A percentile compares a stretch with the other conserved stretches of the same genome.
These are phyloP conservation scores for Lepisosteus oculatus DNA, from an alignment of 2,113 vertebrate species.

Conservation along the genomic window DNA sequence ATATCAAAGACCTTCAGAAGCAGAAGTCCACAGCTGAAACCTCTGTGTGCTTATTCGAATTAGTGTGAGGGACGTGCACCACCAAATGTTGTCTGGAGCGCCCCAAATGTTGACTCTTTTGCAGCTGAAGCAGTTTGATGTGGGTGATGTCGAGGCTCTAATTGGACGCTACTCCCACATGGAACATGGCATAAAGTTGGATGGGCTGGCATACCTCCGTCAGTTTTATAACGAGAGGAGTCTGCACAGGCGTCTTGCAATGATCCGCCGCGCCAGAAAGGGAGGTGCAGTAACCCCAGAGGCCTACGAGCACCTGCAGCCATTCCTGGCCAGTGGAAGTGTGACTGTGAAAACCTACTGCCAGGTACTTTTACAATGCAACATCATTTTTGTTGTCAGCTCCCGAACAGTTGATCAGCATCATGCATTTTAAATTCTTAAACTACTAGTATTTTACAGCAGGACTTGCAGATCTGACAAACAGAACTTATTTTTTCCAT, in stretches of 20 bases:
- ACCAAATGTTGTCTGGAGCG: too few relatives aligned
- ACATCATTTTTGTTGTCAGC: too few relatives aligned
- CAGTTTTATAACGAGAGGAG: conserved; percentile 70
- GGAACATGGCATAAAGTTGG: conserved; percentile 69
- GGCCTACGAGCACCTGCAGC: conserved; percentile 63
- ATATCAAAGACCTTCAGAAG: too few relatives aligned
- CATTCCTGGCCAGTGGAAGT: conserved; percentile 52
- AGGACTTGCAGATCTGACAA: too few relatives aligned
- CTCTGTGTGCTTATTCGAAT: too few relatives aligned
- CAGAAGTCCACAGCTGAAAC: too few relatives aligned
- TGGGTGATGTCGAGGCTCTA: conserved; percentile 68
- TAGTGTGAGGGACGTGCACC: too few relatives aligned
- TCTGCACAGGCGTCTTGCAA: conserved; percentile 60
- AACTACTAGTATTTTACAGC: too few relatives aligned
- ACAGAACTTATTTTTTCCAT: too few relatives aligned
- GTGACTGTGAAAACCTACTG: conserved; percentile 60
- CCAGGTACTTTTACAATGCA: conserved; percentile 44
- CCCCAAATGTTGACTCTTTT: neutral
- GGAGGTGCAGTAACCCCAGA: conserved; percentile 68
- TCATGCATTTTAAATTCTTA: too few relatives aligned
- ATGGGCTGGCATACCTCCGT: conserved; percentile 61
- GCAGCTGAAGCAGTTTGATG: conserved; percentile 70
- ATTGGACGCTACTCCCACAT: conserved; percentile 66
- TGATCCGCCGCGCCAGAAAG: conserved; percentile 68
- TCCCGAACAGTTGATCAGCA: too few relatives aligned